Conservation (phyloP, 2,113 vertebrate species). For the Barbus barbus region DNA sequence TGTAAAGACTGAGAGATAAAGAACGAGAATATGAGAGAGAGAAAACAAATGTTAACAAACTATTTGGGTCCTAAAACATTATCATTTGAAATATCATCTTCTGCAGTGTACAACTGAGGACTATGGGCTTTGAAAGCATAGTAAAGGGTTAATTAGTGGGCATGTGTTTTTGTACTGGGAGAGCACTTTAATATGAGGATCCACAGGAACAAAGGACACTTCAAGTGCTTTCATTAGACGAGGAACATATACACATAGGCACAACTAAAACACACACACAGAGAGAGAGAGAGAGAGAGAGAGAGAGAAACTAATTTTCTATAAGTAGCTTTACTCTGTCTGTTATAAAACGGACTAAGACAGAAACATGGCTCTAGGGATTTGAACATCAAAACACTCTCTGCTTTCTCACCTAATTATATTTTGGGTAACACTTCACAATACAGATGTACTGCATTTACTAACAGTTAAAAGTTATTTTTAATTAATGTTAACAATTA, state of each 20-base stretch:
- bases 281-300: no score
- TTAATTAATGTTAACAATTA: neutral
- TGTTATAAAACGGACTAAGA: conserved; percentile 3
- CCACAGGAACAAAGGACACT: neutral
- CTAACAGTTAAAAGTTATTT: neutral
- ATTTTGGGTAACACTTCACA: neutral
- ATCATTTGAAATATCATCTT: neutral
- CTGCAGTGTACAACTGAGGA: neutral
- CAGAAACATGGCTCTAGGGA: conserved; percentile 26
- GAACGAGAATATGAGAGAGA: neutral
- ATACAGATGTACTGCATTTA: neutral
- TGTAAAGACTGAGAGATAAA: conserved; percentile 55
- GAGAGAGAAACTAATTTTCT: conserved; percentile 24
- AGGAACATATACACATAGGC: neutral
- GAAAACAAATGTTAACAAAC: neutral
- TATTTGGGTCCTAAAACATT: neutral
- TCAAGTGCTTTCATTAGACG: neutral
- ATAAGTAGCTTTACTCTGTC: conserved; percentile 37
- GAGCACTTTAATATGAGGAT: neutral
- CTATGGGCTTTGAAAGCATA: neutral
- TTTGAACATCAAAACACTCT: neutral
- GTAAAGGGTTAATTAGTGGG: neutral
- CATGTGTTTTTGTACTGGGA: neutral
- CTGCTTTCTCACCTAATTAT: neutral
- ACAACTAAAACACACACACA: neutral